Percentiles rank a stretch among this genome's conserved stretches.
Evolutionary conservation across 1,140 invertebrate species (phyloP).

Genomic region (Drosophila yakuba): DNA sequence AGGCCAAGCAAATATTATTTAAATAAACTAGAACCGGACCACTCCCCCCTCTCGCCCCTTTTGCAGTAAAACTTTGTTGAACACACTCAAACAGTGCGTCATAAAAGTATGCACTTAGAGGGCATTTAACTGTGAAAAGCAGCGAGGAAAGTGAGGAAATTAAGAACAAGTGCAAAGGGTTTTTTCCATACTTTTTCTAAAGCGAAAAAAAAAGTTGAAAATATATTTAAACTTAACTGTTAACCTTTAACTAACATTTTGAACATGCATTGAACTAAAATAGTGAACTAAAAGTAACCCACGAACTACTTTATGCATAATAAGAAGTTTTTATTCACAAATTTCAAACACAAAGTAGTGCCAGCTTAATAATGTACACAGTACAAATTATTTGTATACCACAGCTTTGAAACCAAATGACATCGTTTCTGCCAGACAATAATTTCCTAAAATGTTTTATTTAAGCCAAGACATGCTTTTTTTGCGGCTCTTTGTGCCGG

Average conservation of each 20-base stretch:
- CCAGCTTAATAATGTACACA: no score
- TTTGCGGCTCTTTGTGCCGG: not conserved
- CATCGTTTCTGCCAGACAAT: not conserved
- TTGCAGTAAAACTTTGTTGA: not conserved
- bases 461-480: conserved; percentile 23
- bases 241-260: no score
- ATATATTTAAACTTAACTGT: no score
- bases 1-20: conserved; percentile 66
- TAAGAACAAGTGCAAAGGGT: not conserved
- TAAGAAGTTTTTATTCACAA: not conserved
- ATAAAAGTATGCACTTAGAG: conserved; percentile 24
- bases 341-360: not conserved
- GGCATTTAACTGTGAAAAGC: conserved; percentile 20
- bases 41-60: not conserved
- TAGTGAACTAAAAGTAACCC: no score
- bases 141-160: conserved; percentile 6
- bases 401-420: not conserved
- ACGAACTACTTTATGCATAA: no score
- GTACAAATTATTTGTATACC: not conserved
- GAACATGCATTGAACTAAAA: no score
- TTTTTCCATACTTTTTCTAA: not conserved
- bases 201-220: no score
- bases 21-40: conserved; percentile 39
- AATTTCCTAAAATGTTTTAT: not conserved
- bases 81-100: conserved; percentile 22